Percentiles rank a stretch among this genome's conserved stretches.
phyloP scores from a whole-genome alignment of 2,888 invertebrate genomes.

The Fabriciana adippe region DNA sequence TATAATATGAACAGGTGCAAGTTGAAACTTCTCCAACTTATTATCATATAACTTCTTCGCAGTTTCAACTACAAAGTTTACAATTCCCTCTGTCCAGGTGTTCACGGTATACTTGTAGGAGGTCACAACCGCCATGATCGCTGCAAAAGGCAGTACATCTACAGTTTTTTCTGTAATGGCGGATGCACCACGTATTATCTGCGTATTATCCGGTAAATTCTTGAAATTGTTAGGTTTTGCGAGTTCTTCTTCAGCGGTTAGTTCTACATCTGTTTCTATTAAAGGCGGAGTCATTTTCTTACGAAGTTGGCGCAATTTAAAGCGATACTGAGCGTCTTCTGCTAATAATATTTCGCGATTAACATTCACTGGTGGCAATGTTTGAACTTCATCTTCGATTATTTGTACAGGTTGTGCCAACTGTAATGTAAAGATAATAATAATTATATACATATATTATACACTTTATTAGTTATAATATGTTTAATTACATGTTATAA shows the following conservation, averaged over 20 bases:
- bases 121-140: slow-evolving; percentile 83
- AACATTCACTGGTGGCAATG: slow-evolving; percentile 55
- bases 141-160: slow-evolving; percentile 78
- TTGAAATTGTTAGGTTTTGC: slow-evolving; percentile 81
- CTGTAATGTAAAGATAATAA: slow-evolving; percentile 42
- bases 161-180: slow-evolving; percentile 61
- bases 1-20: slow-evolving; percentile 81
- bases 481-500: too few relatives aligned
- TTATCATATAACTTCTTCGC: slow-evolving; percentile 67
- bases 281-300: slow-evolving; percentile 66
- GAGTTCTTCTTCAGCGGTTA: slow-evolving; percentile 77
- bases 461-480: too few relatives aligned
- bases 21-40: slow-evolving; percentile 66
- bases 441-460: neutral
- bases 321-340: slow-evolving; percentile 65
- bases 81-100: slow-evolving; percentile 83
- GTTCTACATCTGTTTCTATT: slow-evolving; percentile 49
- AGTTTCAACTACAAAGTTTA: slow-evolving; percentile 82
- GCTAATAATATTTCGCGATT: slow-evolving; percentile 64
- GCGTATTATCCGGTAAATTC: slow-evolving; percentile 81
- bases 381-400: slow-evolving; percentile 63
- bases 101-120: slow-evolving; percentile 82
- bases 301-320: slow-evolving; percentile 65
- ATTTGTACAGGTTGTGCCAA: slow-evolving; percentile 53
- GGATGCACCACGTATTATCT: slow-evolving; percentile 79